Evolutionary conservation across 2,888 invertebrate species (phyloP).

Genomic region (Rhorus exstirpatorius): DNA sequence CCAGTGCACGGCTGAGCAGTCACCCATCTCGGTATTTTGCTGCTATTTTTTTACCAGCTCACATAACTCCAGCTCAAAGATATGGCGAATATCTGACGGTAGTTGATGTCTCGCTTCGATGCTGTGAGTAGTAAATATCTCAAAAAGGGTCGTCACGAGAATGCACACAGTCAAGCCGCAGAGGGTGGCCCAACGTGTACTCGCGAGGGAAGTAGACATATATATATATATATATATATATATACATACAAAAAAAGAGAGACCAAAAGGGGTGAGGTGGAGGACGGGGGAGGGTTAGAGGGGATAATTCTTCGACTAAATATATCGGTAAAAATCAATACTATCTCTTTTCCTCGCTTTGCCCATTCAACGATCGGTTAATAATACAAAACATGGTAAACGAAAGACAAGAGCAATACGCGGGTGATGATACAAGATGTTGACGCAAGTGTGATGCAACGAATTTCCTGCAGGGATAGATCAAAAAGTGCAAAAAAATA

Average conservation of each 20-base stretch:
- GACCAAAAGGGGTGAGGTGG: conserved; percentile 59
- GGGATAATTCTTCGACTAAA: conserved; percentile 85
- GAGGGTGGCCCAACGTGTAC: conserved; percentile 66
- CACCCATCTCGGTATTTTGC: too few species aligned
- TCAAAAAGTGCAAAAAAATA: too few species aligned
- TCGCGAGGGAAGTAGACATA: conserved; percentile 61
- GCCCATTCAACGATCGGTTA: conserved; percentile 71
- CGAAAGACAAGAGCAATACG: neutral
- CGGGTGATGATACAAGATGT: conserved; percentile 1
- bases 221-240: neutral
- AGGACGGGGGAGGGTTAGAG: conserved; percentile 73
- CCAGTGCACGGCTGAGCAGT: too few species aligned
- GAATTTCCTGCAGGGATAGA: too few species aligned
- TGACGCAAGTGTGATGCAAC: neutral
- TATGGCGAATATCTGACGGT: neutral
- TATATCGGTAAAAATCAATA: conserved; percentile 85
- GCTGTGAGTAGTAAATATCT: conserved; percentile 19
- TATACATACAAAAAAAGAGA: neutral
- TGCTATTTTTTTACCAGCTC: neutral
- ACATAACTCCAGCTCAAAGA: too few species aligned
- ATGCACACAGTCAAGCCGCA: conserved; percentile 11
- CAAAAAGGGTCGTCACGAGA: conserved; percentile 69
- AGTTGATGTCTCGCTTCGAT: conserved; percentile 15
- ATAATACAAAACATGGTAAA: conserved; percentile 76
- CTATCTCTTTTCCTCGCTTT: conserved; percentile 81